A percentile compares a stretch with the other conserved stretches of the same genome.
Conservation (phyloP, 2,888 invertebrate genomes). For the Heliconius cydno region DNA sequence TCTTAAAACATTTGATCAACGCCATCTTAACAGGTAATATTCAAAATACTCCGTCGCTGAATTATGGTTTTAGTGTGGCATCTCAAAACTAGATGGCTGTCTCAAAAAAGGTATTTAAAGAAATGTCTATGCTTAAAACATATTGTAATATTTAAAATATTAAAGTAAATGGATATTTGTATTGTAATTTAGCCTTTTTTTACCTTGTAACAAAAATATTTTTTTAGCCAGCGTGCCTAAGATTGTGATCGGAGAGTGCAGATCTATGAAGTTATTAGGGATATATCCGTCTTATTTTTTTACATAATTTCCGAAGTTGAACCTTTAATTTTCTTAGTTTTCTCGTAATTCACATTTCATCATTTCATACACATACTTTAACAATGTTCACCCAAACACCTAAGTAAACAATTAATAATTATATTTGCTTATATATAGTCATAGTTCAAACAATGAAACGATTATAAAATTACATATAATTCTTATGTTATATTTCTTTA, state of each 20-base stretch:
- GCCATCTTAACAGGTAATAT: constrained; percentile 1
- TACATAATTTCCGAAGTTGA: too few species aligned
- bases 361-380: not conserved
- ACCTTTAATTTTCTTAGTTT: not conserved
- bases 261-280: too few species aligned
- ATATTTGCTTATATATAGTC: not conserved
- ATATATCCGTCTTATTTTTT: too few species aligned
- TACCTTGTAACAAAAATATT: too few species aligned
- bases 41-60: not conserved
- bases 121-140: too few species aligned
- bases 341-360: not conserved
- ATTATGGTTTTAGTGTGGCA: not conserved
- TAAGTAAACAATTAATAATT: constrained; percentile 2
- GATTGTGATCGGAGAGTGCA: too few species aligned
- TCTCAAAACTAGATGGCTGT: not conserved
- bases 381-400: constrained; percentile 1
- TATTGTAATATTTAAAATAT: too few species aligned
- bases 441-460: constrained; percentile 18
- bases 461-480: not conserved
- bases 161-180: too few species aligned
- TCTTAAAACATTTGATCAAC: not conserved
- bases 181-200: too few species aligned
- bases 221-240: too few species aligned
- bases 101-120: not conserved
- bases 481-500: not conserved